These are phyloP conservation scores for Oncorhynchus kisutch DNA, from an alignment of 2,113 vertebrate species.

Conservation along the genomic window DNA sequence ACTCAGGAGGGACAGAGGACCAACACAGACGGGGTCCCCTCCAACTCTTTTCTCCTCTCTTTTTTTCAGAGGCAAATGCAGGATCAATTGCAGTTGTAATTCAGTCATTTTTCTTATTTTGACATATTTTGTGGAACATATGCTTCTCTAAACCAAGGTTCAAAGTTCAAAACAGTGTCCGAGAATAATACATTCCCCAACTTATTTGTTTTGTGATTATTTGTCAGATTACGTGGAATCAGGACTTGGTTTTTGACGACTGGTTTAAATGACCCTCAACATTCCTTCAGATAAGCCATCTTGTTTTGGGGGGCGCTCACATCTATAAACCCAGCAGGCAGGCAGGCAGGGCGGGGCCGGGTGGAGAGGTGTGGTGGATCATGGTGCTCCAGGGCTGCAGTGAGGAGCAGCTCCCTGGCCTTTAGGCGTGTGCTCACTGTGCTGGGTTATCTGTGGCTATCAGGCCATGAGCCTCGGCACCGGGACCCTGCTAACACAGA, in stretches of 20 bases:
- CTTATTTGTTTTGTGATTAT: slow-evolving; percentile 55
- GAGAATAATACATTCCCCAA: slow-evolving; percentile 34
- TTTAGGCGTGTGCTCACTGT: slow-evolving; percentile 23
- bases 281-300: slow-evolving; percentile 52
- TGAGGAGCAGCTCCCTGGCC: slow-evolving; percentile 26
- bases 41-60: slow-evolving; percentile 61
- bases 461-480: slow-evolving; percentile 49
- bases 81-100: slow-evolving; percentile 75
- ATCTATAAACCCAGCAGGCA: slow-evolving; percentile 40
- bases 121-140: slow-evolving; percentile 69
- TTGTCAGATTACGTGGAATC: slow-evolving; percentile 64
- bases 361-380: slow-evolving; percentile 26
- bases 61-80: slow-evolving; percentile 76
- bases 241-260: slow-evolving; percentile 43
- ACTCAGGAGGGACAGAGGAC: slow-evolving; percentile 73
- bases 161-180: slow-evolving; percentile 43
- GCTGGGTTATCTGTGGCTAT: slow-evolving; percentile 59
- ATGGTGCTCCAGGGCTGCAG: slow-evolving; percentile 5
- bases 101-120: slow-evolving; percentile 77
- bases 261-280: slow-evolving; percentile 54
- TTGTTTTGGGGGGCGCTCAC: slow-evolving; percentile 38
- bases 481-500: slow-evolving; percentile 49
- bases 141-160: slow-evolving; percentile 60
- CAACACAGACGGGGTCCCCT: slow-evolving; percentile 71
- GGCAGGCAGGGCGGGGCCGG: not conserved